Percentiles rank a stretch among this genome's conserved stretches.
Evolutionary conservation across 1,140 invertebrate genomes (phyloP).

Genomic region (Belonocnema kinseyi): DNA sequence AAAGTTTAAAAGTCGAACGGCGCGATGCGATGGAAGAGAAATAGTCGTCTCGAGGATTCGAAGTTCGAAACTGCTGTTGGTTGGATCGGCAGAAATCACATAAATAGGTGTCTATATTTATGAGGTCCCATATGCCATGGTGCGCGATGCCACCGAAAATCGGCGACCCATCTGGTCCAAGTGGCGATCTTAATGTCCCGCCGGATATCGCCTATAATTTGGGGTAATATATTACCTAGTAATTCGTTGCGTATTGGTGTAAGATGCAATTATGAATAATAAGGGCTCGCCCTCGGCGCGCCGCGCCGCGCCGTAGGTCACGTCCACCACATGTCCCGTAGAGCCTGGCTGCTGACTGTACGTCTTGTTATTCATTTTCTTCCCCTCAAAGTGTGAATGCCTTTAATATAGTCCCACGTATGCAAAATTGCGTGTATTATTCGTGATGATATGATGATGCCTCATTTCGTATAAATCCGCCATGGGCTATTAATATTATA

Average conservation of each 20-base stretch:
- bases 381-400: constrained; percentile 17
- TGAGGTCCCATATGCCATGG: constrained; percentile 68
- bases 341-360: constrained; percentile 41
- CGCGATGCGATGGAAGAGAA: neutral
- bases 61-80: constrained; percentile 7
- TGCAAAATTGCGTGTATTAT: constrained; percentile 18
- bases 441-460: constrained; percentile 1
- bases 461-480: constrained; percentile 6
- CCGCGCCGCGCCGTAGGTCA: constrained; percentile 52
- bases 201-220: constrained; percentile 75
- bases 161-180: constrained; percentile 71
- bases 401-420: constrained; percentile 27
- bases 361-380: constrained; percentile 32
- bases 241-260: constrained; percentile 72
- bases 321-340: constrained; percentile 70
- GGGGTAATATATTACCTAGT: constrained; percentile 75
- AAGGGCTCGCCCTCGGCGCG: constrained; percentile 46
- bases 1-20: constrained; percentile 11
- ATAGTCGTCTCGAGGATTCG: constrained; percentile 27
- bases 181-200: constrained; percentile 72
- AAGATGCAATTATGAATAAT: constrained; percentile 72
- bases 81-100: constrained; percentile 53
- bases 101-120: constrained; percentile 69
- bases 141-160: constrained; percentile 62
- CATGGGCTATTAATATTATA: neutral